These are phyloP conservation scores for Synanceia verrucosa DNA, from an alignment of 2,797 vertebrate genomes.

Conservation along the genomic window DNA sequence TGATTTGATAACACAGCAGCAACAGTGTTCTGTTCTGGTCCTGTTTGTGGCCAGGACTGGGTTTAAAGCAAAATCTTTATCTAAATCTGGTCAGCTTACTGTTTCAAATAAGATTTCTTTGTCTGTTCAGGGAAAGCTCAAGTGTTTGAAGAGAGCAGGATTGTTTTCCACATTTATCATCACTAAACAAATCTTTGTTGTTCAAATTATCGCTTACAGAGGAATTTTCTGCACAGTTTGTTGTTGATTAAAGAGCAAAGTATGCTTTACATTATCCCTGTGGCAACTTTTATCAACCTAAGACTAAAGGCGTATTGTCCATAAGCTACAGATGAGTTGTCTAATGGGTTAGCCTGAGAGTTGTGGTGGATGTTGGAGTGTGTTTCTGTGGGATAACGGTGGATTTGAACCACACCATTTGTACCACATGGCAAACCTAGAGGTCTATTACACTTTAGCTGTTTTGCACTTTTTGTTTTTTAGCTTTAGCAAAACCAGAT, in stretches of 20 bases:
- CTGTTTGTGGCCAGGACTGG: not conserved
- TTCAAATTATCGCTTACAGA: not conserved
- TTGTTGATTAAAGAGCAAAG: not conserved
- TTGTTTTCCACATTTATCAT: not conserved
- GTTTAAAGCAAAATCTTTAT: not conserved
- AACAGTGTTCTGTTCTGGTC: not conserved
- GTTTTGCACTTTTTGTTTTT: not conserved
- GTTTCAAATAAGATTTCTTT: not conserved
- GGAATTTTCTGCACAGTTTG: not conserved
- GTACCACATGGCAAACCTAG: not conserved
- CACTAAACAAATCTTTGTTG: conserved; percentile 7
- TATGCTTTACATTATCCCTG: not conserved
- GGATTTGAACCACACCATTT: not conserved
- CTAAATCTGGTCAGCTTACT: not conserved
- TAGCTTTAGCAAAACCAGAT: conserved; percentile 1
- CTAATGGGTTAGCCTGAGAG: not conserved
- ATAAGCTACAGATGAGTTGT: not conserved
- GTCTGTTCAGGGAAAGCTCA: not conserved
- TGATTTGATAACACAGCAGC: not conserved
- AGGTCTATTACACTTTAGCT: not conserved
- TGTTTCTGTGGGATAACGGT: not conserved
- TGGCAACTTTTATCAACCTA: not conserved
- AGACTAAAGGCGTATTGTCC: not conserved
- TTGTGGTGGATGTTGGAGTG: not conserved
- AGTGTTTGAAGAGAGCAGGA: not conserved